Evolutionary conservation across 2,888 invertebrate genomes (phyloP).

Genomic region (Drosophila gaucha): DNA sequence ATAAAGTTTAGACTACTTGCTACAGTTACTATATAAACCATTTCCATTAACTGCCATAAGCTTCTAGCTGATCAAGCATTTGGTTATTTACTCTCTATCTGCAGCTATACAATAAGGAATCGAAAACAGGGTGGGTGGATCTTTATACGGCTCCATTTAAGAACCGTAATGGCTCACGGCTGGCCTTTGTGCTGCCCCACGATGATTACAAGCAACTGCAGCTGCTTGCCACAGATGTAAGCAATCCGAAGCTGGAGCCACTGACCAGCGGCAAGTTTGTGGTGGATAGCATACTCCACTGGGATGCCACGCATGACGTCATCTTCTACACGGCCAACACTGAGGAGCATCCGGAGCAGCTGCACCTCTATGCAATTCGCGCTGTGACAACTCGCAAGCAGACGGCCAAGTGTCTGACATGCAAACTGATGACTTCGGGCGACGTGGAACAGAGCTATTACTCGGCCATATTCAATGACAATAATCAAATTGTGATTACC

Average conservation of each 20-base stretch:
- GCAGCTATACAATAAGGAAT: conserved; percentile 76
- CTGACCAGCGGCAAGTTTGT: conserved; percentile 89
- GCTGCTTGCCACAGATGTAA: conserved; percentile 85
- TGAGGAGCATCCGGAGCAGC: conserved; percentile 90
- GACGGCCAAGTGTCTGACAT: conserved; percentile 90
- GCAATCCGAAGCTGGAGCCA: conserved; percentile 74
- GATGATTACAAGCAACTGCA: conserved; percentile 89
- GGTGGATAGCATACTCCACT: conserved; percentile 90
- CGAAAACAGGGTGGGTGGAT: conserved; percentile 91
- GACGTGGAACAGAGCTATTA: conserved; percentile 82
- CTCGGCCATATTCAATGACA: conserved; percentile 89
- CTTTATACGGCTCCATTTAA: conserved; percentile 90
- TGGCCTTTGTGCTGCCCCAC: conserved; percentile 91
- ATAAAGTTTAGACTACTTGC: too few species aligned
- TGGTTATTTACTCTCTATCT: not conserved
- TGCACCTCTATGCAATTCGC: conserved; percentile 92
- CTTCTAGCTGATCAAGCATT: not conserved
- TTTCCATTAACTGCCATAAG: too few species aligned
- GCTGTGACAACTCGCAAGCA: conserved; percentile 82
- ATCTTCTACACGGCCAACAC: conserved; percentile 94
- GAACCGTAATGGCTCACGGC: conserved; percentile 88
- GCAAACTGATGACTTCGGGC: conserved; percentile 85
- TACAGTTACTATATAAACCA: too few species aligned
- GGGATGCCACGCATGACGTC: conserved; percentile 88
- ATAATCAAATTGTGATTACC: conserved; percentile 89